A percentile compares a stretch with the other conserved stretches of the same genome.
Evolutionary conservation across 1,140 invertebrate genomes (phyloP).

Genomic region (Arion vulgaris): DNA sequence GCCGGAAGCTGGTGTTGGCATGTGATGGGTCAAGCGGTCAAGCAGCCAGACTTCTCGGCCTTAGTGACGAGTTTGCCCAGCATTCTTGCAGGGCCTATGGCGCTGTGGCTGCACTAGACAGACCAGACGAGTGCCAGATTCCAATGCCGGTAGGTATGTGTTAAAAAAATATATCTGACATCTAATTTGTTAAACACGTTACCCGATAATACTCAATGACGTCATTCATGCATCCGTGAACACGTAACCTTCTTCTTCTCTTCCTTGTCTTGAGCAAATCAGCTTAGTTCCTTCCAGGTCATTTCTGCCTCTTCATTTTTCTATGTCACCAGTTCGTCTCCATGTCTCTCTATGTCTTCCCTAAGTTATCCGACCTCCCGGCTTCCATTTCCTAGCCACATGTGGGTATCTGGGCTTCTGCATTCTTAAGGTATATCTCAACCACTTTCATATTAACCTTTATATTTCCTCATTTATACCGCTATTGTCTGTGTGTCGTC

Average conservation of each 20-base stretch:
- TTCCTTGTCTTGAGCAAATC: too few relatives aligned
- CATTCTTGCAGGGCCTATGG: conserved; percentile 65
- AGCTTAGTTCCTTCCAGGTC: too few relatives aligned
- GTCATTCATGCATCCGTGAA: neutral
- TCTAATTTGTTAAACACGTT: neutral
- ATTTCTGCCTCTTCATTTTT: too few relatives aligned
- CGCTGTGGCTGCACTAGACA: conserved; percentile 65
- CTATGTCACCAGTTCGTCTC: too few relatives aligned
- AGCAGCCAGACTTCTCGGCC: conserved; percentile 57
- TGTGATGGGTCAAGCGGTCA: conserved; percentile 66
- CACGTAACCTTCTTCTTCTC: neutral
- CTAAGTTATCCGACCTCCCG: too few relatives aligned
- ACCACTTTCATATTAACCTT: too few relatives aligned
- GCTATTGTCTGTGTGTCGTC: too few relatives aligned
- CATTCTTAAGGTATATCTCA: too few relatives aligned
- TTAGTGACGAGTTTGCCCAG: conserved; percentile 65
- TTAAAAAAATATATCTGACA: neutral
- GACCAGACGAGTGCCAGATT: conserved; percentile 57
- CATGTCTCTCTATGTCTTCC: too few relatives aligned
- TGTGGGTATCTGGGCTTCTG: too few relatives aligned
- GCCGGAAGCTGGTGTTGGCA: conserved; percentile 62
- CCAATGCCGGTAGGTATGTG: conserved; percentile 46
- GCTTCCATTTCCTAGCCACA: too few relatives aligned
- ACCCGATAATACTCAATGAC: neutral
- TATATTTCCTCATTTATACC: too few relatives aligned